Base-by-base conservation (phyloP, 2,797 vertebrate species). In the Remorina albescens region DNA sequence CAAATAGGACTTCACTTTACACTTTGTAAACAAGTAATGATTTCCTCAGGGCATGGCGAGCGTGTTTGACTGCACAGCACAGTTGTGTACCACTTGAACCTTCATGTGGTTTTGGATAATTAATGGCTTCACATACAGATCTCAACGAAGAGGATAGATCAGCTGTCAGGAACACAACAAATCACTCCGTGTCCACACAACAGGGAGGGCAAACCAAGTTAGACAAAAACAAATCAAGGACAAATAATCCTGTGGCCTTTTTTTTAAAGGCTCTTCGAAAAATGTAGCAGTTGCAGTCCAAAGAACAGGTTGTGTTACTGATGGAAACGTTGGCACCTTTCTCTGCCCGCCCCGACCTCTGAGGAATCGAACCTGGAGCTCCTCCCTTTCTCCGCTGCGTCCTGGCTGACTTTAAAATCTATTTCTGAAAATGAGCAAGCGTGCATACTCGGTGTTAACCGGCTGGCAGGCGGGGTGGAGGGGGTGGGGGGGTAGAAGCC, bases 331-430 rank as follows among this genome's bases (percentile, higher is more conserved):
- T 25, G 11, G 18, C 19, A 16, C n/a, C 39, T 53, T 23, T 25
- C 23, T 62, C 58, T 19, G 26, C 0, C n/a, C 1, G 4, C 4
- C 7, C 23, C 50, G 2, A 18, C 63, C 54, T 10, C 2, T 21
- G 12, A 30, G 41, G 55, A 72, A 42, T 59, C 32, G 21, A 60
- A 66, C 56, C 7, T 13, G 3, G 16, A 16, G 18, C 32, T 49
- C 44, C 39, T 51, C 8, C 8, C 13, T 30, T 39, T 15, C 62
- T 21, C 55, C 25, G 28, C 25, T 70, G 36, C 36, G 36, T 47
- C 25, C 50, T 75, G 21, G 32, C 37, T 55, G 19, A 23, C 57
- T 51, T 69, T 7, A 30, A 80, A 85, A 86, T 86, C 73, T 0
- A 71, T 78, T 53, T 54, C 34, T 55, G 60, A 47, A 34, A 12